Percentiles rank a stretch among this genome's conserved stretches.
phyloP scores from a whole-genome alignment of 2,797 vertebrate genomes.

The Sebastiscus albofasciatus region DNA sequence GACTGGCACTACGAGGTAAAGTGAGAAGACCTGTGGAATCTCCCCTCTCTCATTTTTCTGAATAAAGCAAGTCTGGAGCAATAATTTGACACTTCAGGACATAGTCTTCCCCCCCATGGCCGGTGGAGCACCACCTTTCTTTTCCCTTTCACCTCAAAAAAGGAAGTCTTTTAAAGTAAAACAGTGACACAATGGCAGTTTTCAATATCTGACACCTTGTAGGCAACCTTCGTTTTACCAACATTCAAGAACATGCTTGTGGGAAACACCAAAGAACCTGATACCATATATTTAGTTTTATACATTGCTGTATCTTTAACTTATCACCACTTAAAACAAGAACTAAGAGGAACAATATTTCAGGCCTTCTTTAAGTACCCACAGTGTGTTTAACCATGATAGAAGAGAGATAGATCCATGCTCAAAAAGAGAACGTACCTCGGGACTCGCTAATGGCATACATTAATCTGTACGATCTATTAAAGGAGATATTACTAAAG shows the following conservation, averaged over 20 bases:
- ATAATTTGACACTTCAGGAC: slow-evolving; percentile 8
- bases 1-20: neutral
- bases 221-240: neutral
- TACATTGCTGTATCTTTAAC: neutral
- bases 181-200: neutral
- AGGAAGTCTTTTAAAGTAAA: neutral
- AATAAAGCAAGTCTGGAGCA: slow-evolving; percentile 11
- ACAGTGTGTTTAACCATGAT: neutral
- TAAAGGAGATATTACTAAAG: neutral
- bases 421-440: neutral
- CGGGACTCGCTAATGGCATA: neutral
- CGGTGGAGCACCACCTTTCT: neutral
- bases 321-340: neutral
- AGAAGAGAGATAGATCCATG: neutral
- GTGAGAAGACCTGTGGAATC: slow-evolving; percentile 2
- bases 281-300: neutral
- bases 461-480: slow-evolving; percentile 1
- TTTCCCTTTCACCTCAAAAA: neutral
- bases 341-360: neutral
- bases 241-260: neutral
- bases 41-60: slow-evolving; percentile 19
- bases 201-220: neutral
- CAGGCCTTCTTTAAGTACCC: neutral
- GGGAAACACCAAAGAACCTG: neutral
- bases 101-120: neutral